Percentiles rank a stretch among this genome's conserved stretches.
Conservation (phyloP, 2,113 vertebrate species). For the Polypterus bichir region DNA sequence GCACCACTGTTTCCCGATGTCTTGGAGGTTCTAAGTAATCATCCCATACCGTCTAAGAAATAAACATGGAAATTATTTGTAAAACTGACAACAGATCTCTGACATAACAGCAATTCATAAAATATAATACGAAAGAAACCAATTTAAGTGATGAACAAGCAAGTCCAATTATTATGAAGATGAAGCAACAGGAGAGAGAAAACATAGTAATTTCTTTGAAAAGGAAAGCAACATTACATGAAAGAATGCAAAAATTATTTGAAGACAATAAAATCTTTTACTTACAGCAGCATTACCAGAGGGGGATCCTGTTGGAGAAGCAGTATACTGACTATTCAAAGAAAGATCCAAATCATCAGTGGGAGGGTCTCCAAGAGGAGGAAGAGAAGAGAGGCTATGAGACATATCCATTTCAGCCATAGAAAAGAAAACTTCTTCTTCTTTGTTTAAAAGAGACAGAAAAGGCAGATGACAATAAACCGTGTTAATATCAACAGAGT, state of each 20-base stretch:
- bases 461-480: too few species aligned
- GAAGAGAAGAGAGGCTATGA: constrained; percentile 87
- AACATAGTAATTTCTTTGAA: too few species aligned
- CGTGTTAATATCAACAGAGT: too few species aligned
- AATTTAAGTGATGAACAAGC: too few species aligned
- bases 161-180: too few species aligned
- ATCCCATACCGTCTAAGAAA: constrained; percentile 68
- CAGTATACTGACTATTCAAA: constrained; percentile 78
- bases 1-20: constrained; percentile 52
- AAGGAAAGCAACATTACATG: too few species aligned
- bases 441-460: constrained; percentile 25
- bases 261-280: background rate
- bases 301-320: constrained; percentile 77
- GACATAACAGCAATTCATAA: too few species aligned
- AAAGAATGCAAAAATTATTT: too few species aligned
- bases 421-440: constrained; percentile 97
- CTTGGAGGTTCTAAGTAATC: constrained; percentile 73
- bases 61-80: constrained; percentile 12
- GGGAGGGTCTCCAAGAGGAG: constrained; percentile 87
- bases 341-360: constrained; percentile 88
- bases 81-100: too few species aligned
- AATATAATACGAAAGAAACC: too few species aligned
- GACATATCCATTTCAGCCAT: constrained; percentile 99
- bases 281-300: constrained; percentile 66
- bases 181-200: too few species aligned